Conservation (phyloP, 1,140 invertebrate species). For the Stratiolaelaps scimitus region DNA sequence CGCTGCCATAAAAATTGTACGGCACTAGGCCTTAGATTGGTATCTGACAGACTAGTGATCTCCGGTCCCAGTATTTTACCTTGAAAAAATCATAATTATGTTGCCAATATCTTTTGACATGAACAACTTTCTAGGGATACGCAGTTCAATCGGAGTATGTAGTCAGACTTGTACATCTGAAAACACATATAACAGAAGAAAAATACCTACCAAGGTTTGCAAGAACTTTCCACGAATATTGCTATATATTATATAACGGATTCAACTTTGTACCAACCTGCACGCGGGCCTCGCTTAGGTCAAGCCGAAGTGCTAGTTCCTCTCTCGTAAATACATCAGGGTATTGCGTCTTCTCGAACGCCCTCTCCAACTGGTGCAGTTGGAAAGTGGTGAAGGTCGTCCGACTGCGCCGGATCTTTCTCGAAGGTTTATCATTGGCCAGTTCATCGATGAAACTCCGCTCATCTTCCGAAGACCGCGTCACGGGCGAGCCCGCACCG, state of each 20-base stretch:
- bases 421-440: constrained; percentile 42
- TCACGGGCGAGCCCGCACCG: constrained; percentile 7
- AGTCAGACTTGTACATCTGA: too few species aligned
- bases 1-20: too few species aligned
- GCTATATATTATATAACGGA: not conserved
- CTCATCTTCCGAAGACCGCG: constrained; percentile 24
- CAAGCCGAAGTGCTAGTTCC: constrained; percentile 88
- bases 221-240: not conserved
- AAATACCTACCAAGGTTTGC: too few species aligned
- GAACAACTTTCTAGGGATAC: too few species aligned
- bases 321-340: constrained; percentile 90
- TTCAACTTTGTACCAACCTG: constrained; percentile 57
- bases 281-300: constrained; percentile 86
- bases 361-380: constrained; percentile 56
- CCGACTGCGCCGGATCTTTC: constrained; percentile 83
- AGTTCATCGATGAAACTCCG: constrained; percentile 15
- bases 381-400: constrained; percentile 99
- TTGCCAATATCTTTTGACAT: too few species aligned
- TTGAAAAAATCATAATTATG: too few species aligned
- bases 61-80: too few species aligned
- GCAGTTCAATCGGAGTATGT: too few species aligned
- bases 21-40: too few species aligned
- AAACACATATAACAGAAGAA: too few species aligned
- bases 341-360: constrained; percentile 57
- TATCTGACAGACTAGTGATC: too few species aligned